Percentiles rank a stretch among this genome's conserved stretches.
phyloP scores from a whole-genome alignment of 1,140 invertebrate genomes.

The Mactra quadrangularis region DNA sequence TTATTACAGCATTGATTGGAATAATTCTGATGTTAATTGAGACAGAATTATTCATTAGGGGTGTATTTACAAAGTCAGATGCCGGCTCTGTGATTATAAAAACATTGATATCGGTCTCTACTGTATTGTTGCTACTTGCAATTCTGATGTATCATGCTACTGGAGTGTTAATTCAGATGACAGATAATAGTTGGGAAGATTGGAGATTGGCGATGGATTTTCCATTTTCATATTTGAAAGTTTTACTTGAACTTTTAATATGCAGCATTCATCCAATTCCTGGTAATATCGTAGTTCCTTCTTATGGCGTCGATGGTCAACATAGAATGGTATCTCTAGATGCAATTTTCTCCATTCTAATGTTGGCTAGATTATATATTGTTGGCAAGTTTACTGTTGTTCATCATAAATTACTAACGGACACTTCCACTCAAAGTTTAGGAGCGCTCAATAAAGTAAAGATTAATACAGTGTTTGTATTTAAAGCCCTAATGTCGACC shows the following conservation, averaged over 20 bases:
- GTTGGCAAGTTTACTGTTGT: slow-evolving; percentile 80
- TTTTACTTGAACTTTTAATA: slow-evolving; percentile 74
- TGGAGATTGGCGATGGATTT: slow-evolving; percentile 75
- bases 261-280: slow-evolving; percentile 80
- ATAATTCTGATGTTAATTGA: slow-evolving; percentile 81
- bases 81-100: slow-evolving; percentile 75
- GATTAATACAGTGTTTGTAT: slow-evolving; percentile 82
- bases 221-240: slow-evolving; percentile 67
- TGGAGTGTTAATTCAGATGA: slow-evolving; percentile 75
- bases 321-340: slow-evolving; percentile 73
- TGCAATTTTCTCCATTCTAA: slow-evolving; percentile 81
- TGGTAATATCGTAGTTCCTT: slow-evolving; percentile 69
- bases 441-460: slow-evolving; percentile 83
- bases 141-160: slow-evolving; percentile 76
- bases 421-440: slow-evolving; percentile 82
- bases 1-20: slow-evolving; percentile 75
- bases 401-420: slow-evolving; percentile 80
- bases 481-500: slow-evolving; percentile 83
- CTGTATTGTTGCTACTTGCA: slow-evolving; percentile 73
- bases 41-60: slow-evolving; percentile 75
- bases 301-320: slow-evolving; percentile 60
- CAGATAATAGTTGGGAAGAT: slow-evolving; percentile 78
- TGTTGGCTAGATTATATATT: slow-evolving; percentile 82
- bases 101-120: slow-evolving; percentile 87
- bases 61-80: slow-evolving; percentile 66